A percentile compares a stretch with the other conserved stretches of the same genome.
Evolutionary conservation across 2,113 vertebrate genomes (phyloP).

Genomic region (Cephalopholis sonnerati): DNA sequence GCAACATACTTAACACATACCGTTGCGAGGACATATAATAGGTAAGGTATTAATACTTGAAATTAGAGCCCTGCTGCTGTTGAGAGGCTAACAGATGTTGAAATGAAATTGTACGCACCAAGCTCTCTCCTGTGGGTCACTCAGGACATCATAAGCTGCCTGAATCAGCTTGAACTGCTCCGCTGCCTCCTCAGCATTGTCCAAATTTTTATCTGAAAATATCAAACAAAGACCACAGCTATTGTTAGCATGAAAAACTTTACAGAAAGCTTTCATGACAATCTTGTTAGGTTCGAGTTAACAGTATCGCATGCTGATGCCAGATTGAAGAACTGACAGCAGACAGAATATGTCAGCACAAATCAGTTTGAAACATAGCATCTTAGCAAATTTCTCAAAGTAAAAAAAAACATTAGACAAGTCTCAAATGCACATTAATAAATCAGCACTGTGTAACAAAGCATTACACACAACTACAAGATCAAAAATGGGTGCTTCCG

Average conservation of each 20-base stretch:
- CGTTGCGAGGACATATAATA: not conserved
- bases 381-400: not conserved
- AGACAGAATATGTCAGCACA: not conserved
- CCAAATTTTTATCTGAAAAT: constrained; percentile 94
- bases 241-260: not conserved
- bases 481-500: not conserved
- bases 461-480: not conserved
- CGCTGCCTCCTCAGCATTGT: constrained; percentile 91
- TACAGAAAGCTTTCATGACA: not conserved
- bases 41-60: not conserved
- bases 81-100: too few species aligned
- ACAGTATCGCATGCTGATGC: not conserved
- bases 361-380: not conserved
- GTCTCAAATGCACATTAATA: not conserved
- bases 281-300: not conserved
- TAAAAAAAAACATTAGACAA: not conserved
- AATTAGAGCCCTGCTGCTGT: not conserved
- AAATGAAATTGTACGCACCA: constrained; percentile 83
- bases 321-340: not conserved
- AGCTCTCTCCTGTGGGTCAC: constrained; percentile 96
- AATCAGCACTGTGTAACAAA: not conserved
- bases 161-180: constrained; percentile 97
- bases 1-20: not conserved
- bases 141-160: constrained; percentile 95
- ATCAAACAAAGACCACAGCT: constrained; percentile 9